phyloP scores from a whole-genome alignment of 2,113 vertebrate species.

The Leptocoma aspasia region DNA sequence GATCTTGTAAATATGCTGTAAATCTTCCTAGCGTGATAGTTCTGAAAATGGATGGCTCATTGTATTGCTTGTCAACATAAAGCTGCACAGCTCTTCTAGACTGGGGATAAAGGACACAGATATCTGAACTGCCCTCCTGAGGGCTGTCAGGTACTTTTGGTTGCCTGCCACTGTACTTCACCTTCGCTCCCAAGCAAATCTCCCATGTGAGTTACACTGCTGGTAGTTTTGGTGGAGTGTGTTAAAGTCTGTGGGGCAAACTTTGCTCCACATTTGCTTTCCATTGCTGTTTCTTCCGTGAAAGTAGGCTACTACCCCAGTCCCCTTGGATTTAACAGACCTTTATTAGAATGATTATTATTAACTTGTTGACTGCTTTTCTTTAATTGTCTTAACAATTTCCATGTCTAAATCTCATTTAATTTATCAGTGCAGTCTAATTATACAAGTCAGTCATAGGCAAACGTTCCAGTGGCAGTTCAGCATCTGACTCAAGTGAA shows the following conservation, averaged over 20 bases:
- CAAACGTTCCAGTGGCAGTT: neutral
- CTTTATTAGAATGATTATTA: neutral
- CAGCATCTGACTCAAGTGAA: neutral
- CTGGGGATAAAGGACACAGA: neutral
- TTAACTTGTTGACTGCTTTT: neutral
- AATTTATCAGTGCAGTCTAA: neutral
- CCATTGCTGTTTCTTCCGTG: neutral
- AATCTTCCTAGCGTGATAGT: neutral
- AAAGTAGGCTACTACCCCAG: neutral
- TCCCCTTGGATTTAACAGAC: neutral
- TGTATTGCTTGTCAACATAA: neutral
- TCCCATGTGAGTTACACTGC: neutral
- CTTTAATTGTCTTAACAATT: neutral
- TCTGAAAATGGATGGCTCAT: neutral
- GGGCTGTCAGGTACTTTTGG: neutral
- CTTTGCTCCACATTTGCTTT: neutral
- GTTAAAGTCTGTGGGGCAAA: neutral
- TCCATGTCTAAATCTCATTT: neutral
- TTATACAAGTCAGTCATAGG: neutral
- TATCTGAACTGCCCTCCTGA: neutral
- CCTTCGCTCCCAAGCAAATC: neutral
- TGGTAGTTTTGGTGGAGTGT: neutral
- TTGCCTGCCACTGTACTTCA: neutral
- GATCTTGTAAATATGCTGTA: conserved; percentile 1
- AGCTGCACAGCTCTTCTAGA: neutral